Percentiles rank a stretch among this genome's conserved stretches.
Conservation (phyloP, 2,113 vertebrate species). For the Ochotona princeps region DNA sequence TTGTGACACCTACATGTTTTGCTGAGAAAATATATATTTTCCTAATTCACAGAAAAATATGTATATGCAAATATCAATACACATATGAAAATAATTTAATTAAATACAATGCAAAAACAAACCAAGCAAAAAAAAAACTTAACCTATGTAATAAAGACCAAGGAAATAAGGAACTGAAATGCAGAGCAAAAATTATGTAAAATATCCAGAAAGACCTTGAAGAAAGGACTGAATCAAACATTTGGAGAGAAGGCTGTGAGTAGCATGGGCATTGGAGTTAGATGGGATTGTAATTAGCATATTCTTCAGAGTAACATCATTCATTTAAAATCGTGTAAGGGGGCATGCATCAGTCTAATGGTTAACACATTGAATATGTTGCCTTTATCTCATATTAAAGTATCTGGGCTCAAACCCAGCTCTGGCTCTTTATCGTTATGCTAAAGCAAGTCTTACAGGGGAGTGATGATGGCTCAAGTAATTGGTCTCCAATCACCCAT, state of each 20-base stretch:
- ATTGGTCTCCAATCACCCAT: too few species aligned
- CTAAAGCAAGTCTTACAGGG: too few species aligned
- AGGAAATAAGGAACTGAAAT: neutral
- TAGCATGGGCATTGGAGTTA: neutral
- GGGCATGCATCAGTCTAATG: too few species aligned
- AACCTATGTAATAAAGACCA: neutral
- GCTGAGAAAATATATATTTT: neutral
- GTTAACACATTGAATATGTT: too few species aligned
- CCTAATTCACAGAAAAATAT: neutral
- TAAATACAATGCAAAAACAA: neutral
- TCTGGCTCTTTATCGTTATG: too few species aligned
- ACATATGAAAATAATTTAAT: neutral
- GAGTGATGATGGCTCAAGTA: too few species aligned
- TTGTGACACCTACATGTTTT: neutral
- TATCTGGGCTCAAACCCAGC: too few species aligned
- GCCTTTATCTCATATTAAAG: too few species aligned
- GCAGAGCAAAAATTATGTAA: neutral
- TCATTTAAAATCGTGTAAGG: neutral
- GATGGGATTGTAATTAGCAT: too few species aligned
- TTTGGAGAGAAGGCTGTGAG: neutral
- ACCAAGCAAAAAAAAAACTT: neutral
- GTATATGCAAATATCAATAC: neutral
- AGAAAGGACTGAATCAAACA: neutral
- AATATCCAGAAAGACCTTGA: neutral
- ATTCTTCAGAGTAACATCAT: neutral